phyloP scores from a whole-genome alignment of 2,888 invertebrate species.

The Perdita meconis region DNA sequence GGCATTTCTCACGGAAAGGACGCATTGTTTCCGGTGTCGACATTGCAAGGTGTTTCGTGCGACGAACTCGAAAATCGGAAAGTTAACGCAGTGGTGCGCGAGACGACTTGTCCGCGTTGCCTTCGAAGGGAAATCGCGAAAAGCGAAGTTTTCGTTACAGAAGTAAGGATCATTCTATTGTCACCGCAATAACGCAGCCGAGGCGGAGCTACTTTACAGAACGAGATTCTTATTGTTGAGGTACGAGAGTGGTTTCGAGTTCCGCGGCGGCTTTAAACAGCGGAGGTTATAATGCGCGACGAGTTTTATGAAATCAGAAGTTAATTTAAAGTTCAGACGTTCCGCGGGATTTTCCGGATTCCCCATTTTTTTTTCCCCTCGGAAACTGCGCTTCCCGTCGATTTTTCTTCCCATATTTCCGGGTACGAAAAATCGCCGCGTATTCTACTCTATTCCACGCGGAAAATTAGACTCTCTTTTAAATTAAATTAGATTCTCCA shows the following conservation, averaged over 20 bases:
- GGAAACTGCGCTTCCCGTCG: too few relatives aligned
- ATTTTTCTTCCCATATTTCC: too few relatives aligned
- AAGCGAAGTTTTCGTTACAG: slow-evolving; percentile 12
- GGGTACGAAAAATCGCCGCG: too few relatives aligned
- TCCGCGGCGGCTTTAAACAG: background rate
- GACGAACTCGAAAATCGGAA: background rate
- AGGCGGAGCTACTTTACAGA: background rate
- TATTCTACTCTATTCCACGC: too few relatives aligned
- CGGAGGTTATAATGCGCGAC: background rate
- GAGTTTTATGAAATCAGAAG: too few relatives aligned
- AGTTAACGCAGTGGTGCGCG: slow-evolving; percentile 3
- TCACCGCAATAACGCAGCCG: slow-evolving; percentile 4
- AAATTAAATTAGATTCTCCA: background rate
- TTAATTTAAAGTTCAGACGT: too few relatives aligned
- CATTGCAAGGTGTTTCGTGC: background rate
- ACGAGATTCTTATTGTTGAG: background rate
- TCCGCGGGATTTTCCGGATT: too few relatives aligned
- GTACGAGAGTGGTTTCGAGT: background rate
- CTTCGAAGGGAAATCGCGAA: background rate
- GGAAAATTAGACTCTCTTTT: background rate
- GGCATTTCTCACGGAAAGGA: background rate
- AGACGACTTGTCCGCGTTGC: background rate
- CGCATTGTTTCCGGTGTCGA: background rate
- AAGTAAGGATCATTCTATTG: slow-evolving; percentile 7
- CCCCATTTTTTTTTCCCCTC: too few relatives aligned